Percentiles rank a stretch among this genome's conserved stretches.
phyloP scores from a whole-genome alignment of 2,888 invertebrate genomes.

The Caenorhabditis plicata region DNA sequence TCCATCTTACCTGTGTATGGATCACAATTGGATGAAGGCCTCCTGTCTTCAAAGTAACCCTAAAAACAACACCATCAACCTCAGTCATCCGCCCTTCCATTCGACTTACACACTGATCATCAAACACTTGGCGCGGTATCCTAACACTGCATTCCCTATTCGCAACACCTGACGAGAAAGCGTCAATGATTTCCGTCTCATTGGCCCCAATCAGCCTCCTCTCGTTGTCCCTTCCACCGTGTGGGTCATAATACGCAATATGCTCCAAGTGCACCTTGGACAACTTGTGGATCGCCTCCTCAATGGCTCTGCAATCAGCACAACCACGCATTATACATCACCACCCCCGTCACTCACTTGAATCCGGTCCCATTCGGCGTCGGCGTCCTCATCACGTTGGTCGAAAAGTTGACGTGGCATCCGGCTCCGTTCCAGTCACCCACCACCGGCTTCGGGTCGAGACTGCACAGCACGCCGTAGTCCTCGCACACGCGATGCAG shows the following conservation, averaged over 20 bases:
- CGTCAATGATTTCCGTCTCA: slow-evolving; percentile 93
- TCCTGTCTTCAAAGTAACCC: slow-evolving; percentile 59
- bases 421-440: slow-evolving; percentile 86
- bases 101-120: slow-evolving; percentile 52
- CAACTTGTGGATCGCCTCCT: slow-evolving; percentile 89
- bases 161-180: slow-evolving; percentile 75
- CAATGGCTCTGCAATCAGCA: slow-evolving; percentile 75
- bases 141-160: slow-evolving; percentile 81
- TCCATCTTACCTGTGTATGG: too few relatives aligned
- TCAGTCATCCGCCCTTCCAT: slow-evolving; percentile 3
- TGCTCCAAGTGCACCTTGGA: slow-evolving; percentile 87
- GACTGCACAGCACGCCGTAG: slow-evolving; percentile 67
- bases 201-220: slow-evolving; percentile 88
- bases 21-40: slow-evolving; percentile 59
- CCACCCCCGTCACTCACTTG: slow-evolving; percentile 26
- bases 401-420: slow-evolving; percentile 92
- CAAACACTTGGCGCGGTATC: slow-evolving; percentile 80
- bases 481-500: slow-evolving; percentile 68
- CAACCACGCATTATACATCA: too few relatives aligned
- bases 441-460: slow-evolving; percentile 68
- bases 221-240: slow-evolving; percentile 87
- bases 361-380: slow-evolving; percentile 71
- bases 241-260: slow-evolving; percentile 88
- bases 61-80: slow-evolving; percentile 11
- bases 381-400: slow-evolving; percentile 83